These are phyloP conservation scores for Limnothrissa miodon DNA, from an alignment of 2,113 vertebrate genomes.

Conservation along the genomic window DNA sequence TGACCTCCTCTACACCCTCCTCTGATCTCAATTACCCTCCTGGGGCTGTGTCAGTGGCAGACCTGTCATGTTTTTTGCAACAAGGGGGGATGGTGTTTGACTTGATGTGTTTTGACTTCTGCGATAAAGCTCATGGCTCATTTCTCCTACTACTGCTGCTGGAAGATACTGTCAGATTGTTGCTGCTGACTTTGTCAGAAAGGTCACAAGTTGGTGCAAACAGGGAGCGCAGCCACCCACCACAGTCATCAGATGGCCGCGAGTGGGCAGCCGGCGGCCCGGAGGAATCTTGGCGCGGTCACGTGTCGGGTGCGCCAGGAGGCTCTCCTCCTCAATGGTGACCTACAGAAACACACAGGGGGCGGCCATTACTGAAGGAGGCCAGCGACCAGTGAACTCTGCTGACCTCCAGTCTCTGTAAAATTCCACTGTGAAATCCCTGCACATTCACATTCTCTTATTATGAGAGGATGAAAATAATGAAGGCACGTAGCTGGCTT, in stretches of 20 bases:
- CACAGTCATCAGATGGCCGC: constrained; percentile 91
- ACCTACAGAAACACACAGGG: constrained; percentile 71
- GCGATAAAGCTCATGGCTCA: background rate
- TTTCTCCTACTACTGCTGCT: background rate
- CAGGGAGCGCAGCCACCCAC: constrained; percentile 59
- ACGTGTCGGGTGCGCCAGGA: constrained; percentile 84
- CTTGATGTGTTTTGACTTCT: background rate
- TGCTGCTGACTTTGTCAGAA: background rate
- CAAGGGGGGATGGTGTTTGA: background rate
- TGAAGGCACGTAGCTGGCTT: background rate
- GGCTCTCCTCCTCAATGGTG: constrained; percentile 84
- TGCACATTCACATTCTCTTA: background rate
- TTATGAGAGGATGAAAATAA: background rate
- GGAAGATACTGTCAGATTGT: background rate
- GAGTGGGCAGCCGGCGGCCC: constrained; percentile 84
- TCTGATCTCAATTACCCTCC: constrained; percentile 2
- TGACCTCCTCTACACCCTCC: background rate
- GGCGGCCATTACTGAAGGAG: background rate
- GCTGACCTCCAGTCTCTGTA: background rate
- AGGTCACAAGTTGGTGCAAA: constrained; percentile 10
- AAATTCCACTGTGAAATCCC: background rate
- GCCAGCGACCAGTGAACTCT: background rate
- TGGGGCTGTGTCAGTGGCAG: background rate
- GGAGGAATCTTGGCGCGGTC: constrained; percentile 90
- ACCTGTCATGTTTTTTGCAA: background rate